A percentile compares a stretch with the other conserved stretches of the same genome.
phyloP scores from a whole-genome alignment of 2,113 vertebrate species.

The Haemorhous mexicanus region DNA sequence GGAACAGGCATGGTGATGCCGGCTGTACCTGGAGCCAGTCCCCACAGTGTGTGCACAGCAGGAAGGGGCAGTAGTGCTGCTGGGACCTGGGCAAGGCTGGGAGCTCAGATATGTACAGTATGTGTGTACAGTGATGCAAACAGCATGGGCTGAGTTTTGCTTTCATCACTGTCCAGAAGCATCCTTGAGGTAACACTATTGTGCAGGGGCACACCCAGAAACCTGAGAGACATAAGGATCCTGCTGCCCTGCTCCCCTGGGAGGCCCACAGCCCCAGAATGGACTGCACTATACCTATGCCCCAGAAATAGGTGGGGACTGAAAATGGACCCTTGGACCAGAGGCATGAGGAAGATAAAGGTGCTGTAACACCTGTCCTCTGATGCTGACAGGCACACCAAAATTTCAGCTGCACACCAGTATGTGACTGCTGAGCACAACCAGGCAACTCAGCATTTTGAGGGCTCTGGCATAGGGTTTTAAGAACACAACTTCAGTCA shows the following conservation, averaged over 20 bases:
- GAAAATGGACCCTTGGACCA: background rate
- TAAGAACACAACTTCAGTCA: background rate
- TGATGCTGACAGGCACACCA: background rate
- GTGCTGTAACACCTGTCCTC: background rate
- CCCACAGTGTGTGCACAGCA: background rate
- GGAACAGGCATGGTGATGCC: accelerated
- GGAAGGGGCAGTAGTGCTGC: background rate
- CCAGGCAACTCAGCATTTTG: background rate
- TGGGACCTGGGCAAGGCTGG: background rate
- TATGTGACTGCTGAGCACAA: background rate
- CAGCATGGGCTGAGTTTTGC: background rate
- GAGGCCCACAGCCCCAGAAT: background rate
- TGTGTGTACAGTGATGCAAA: background rate
- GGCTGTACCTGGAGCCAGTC: background rate
- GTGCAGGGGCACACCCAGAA: background rate
- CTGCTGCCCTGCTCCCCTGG: background rate
- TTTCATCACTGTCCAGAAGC: background rate
- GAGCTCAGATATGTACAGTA: background rate
- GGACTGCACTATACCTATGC: background rate
- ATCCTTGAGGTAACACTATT: background rate
- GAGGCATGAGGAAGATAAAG: background rate
- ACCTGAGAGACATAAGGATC: background rate
- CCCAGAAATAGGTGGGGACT: background rate
- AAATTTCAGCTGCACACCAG: background rate
- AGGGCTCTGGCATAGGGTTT: background rate